Percentiles rank a stretch among this genome's conserved stretches.
Conservation (phyloP, 2,888 invertebrate species). For the Slavum lentiscoides region DNA sequence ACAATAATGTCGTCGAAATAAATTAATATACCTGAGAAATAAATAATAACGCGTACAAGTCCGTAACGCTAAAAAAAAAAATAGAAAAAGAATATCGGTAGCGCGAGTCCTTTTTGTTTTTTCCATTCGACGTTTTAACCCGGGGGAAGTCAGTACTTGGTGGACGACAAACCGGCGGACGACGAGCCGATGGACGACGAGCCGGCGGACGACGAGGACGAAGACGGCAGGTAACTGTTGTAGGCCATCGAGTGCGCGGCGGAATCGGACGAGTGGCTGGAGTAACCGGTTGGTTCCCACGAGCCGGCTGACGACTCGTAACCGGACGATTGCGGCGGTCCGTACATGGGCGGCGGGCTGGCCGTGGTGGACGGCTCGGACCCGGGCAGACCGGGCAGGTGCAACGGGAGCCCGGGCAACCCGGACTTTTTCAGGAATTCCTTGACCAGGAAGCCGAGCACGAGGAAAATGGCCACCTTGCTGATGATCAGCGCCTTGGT, state of each 20-base stretch:
- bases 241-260: slow-evolving; percentile 58
- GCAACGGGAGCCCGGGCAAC: slow-evolving; percentile 45
- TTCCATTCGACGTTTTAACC: too few relatives aligned
- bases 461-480: slow-evolving; percentile 79
- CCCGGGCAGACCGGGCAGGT: slow-evolving; percentile 39
- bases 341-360: slow-evolving; percentile 68
- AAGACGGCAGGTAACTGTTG: slow-evolving; percentile 64
- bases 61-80: too few relatives aligned
- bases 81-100: too few relatives aligned
- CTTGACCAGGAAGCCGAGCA: slow-evolving; percentile 78
- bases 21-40: slow-evolving; percentile 20
- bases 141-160: neutral
- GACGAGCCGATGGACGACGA: slow-evolving; percentile 57
- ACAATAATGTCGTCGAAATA: neutral
- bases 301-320: slow-evolving; percentile 54
- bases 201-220: slow-evolving; percentile 64
- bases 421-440: slow-evolving; percentile 77
- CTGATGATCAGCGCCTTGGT: slow-evolving; percentile 81
- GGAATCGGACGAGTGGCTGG: slow-evolving; percentile 45
- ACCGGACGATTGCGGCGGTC: slow-evolving; percentile 63
- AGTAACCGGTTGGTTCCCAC: slow-evolving; percentile 29
- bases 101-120: too few relatives aligned
- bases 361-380: slow-evolving; percentile 50
- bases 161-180: slow-evolving; percentile 5
- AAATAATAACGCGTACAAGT: too few relatives aligned